Conservation (phyloP, 1,140 invertebrate genomes). For the Bombus picipes region DNA sequence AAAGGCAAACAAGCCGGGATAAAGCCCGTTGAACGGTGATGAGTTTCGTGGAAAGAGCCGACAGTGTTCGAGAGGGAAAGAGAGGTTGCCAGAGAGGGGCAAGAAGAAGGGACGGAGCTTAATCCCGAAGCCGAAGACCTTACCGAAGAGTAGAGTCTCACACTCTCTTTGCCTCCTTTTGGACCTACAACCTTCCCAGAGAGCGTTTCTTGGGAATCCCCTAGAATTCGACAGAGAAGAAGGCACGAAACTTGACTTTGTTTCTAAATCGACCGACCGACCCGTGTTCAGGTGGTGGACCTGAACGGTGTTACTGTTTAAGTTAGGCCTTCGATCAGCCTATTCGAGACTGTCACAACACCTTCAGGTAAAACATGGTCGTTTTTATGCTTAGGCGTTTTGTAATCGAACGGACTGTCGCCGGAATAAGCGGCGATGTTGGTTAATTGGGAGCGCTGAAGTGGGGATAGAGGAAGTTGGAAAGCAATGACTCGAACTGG, state of each 20-base stretch:
- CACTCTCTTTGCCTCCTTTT: conserved; percentile 30
- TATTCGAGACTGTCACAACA: neutral
- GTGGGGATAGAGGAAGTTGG: conserved; percentile 15
- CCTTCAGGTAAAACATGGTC: neutral
- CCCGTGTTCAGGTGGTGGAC: neutral
- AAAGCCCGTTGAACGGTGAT: conserved; percentile 67
- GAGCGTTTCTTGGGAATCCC: conserved; percentile 53
- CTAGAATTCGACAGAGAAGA: conserved; percentile 46
- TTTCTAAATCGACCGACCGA: conserved; percentile 28
- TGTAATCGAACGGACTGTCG: conserved; percentile 33
- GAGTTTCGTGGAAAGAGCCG: conserved; percentile 70
- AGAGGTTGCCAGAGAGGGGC: neutral
- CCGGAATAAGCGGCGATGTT: neutral
- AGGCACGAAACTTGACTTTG: conserved; percentile 1
- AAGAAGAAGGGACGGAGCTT: conserved; percentile 40
- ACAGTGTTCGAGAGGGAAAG: conserved; percentile 45
- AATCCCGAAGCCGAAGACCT: conserved; percentile 63
- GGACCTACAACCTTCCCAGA: conserved; percentile 43
- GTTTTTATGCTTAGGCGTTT: conserved; percentile 24
- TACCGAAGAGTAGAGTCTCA: conserved; percentile 40
- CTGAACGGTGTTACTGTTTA: neutral
- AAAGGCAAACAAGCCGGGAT: conserved; percentile 69
- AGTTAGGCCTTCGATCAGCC: too few species aligned
- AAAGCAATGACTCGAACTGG: neutral
- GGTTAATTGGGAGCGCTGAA: conserved; percentile 8